Conservation (phyloP, 2,113 vertebrate genomes). For the Cisticola juncidis region DNA sequence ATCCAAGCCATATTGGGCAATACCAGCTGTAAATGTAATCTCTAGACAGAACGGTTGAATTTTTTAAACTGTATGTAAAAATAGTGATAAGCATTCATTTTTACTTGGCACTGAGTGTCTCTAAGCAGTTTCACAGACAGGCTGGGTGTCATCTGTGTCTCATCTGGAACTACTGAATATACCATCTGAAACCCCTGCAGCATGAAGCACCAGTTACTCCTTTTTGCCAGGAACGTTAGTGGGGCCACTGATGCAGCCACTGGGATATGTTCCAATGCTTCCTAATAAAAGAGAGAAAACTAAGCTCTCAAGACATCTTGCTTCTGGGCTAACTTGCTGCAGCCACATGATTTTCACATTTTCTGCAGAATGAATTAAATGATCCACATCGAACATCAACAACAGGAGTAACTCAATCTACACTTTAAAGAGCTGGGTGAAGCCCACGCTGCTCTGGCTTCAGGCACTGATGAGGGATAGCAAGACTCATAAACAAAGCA, state of each 20-base stretch:
- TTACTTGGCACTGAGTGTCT: neutral
- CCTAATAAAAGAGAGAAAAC: conserved; percentile 38
- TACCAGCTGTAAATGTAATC: neutral
- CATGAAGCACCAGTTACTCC: neutral
- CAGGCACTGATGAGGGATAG: conserved; percentile 40
- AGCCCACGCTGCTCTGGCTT: conserved; percentile 23
- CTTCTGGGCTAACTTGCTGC: conserved; percentile 38
- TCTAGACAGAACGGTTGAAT: neutral
- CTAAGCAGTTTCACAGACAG: neutral
- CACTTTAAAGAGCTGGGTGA: conserved; percentile 47
- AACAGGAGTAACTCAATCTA: conserved; percentile 41
- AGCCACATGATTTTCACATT: conserved; percentile 49
- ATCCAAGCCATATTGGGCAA: neutral
- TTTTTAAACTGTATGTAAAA: neutral
- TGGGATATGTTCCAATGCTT: conserved; percentile 24
- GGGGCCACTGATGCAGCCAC: neutral
- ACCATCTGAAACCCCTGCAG: conserved; percentile 16
- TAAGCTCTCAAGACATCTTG: conserved; percentile 13
- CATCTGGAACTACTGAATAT: neutral
- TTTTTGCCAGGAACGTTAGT: conserved; percentile 7
- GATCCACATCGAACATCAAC: conserved; percentile 42
- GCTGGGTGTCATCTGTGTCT: neutral
- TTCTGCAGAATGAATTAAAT: conserved; percentile 54
- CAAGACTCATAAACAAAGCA: conserved; percentile 38
- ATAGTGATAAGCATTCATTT: neutral